Base-by-base conservation (phyloP, 2,888 invertebrate species). In the Aspidiotus rigidus region DNA sequence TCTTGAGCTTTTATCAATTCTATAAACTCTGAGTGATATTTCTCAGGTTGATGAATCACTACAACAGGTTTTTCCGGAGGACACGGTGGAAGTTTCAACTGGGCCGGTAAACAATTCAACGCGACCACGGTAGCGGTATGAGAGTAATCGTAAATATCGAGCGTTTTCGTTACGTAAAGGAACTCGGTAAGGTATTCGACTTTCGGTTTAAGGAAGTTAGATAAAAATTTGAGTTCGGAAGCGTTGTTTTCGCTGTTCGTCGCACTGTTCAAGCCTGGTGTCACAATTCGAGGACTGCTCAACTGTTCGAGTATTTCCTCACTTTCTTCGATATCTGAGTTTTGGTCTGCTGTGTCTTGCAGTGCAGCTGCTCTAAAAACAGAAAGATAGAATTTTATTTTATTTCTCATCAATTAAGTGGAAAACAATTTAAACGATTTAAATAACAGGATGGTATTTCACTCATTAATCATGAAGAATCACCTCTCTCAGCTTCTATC, bases 61-160 rank as follows among this genome's bases (percentile, higher is more conserved):
- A 28, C 5, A 5, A 28, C 28, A 28, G 28, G 28, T 28, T 28
- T 28, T 5, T 28, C 28, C 49, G 49, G n/a, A 13, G 49, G 10
- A 49, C 78, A 78, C 17, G 76, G 72, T 0, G 77, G 78, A 7
- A 78, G 72, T 5, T 76, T 76, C 16, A 75, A 71, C 55, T 77
- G 74, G 44, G 69, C 72, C 1, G 78, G 78, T 1, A 77, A 69
- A 64, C 78, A 79, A 70, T 76, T 76, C 17, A 75, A 69, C 6
- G 77, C 77, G 0, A 77, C 73, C 7, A 78, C 73, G 3, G 76
- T 77, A 1, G 78, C 78, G 2, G 76, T 77, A 0, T 77, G 73
- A 5, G 76, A 74, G 5, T 75, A 73, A 63, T 77, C 74, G 10
- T 75, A 11, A 49, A 39, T 39, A 5, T 13, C 49, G 6, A 15